Conservation (phyloP, 23 tunicate species). For the Halocynthia aurantium region DNA sequence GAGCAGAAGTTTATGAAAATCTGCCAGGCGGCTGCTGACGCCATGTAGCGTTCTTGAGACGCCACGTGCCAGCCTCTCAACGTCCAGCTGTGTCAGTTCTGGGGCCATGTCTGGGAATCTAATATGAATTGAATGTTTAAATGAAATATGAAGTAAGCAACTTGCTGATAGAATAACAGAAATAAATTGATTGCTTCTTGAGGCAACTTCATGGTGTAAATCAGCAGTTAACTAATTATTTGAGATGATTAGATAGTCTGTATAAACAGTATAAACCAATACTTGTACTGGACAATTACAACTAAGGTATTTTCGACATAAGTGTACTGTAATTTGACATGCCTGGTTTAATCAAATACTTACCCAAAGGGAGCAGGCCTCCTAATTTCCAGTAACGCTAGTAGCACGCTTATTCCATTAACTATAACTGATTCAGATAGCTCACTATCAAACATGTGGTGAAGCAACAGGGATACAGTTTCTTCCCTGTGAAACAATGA, state of each 20-base stretch:
- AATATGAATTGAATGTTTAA: not conserved
- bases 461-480: slow-evolving; percentile 75
- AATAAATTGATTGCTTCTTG: not conserved
- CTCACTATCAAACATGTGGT: slow-evolving; percentile 81
- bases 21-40: slow-evolving; percentile 61
- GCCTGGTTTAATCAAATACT: not conserved
- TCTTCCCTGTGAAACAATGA: slow-evolving; percentile 58
- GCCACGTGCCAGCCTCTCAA: slow-evolving; percentile 79
- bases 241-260: not conserved
- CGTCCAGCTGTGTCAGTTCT: slow-evolving; percentile 83
- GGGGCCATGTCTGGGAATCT: slow-evolving; percentile 93
- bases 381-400: slow-evolving; percentile 85
- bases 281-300: not conserved
- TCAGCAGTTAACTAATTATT: not conserved
- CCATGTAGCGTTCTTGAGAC: slow-evolving; percentile 87
- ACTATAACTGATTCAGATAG: slow-evolving; percentile 78
- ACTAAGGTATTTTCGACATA: too few species aligned
- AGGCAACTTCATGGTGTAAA: not conserved
- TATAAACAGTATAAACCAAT: not conserved
- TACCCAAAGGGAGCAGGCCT: slow-evolving; percentile 98
- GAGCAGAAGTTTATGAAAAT: slow-evolving; percentile 66
- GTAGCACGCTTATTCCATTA: slow-evolving; percentile 83
- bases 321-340: too few species aligned
- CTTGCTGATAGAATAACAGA: not conserved
- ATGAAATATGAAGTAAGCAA: not conserved